These are phyloP conservation scores for Emys orbicularis DNA, from an alignment of 2,797 vertebrate genomes.

Conservation along the genomic window DNA sequence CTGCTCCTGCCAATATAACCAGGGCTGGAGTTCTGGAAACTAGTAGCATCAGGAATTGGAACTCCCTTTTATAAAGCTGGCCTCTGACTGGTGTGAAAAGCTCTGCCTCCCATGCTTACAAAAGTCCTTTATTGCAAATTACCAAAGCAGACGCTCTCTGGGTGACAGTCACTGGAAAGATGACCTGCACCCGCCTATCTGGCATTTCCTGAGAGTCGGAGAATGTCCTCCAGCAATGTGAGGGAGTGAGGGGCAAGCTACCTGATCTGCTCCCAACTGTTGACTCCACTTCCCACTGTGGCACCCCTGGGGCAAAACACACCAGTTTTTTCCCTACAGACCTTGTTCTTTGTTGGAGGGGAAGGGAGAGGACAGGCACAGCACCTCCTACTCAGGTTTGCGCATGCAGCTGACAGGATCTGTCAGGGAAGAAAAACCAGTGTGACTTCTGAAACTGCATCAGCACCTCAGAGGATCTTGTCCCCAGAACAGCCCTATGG, in stretches of 20 bases:
- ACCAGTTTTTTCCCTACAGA: background rate
- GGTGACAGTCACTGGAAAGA: background rate
- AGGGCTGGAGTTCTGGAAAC: background rate
- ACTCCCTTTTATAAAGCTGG: background rate
- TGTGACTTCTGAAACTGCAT: background rate
- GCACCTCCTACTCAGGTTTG: background rate
- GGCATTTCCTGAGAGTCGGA: background rate
- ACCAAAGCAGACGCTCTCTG: background rate
- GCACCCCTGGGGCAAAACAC: background rate
- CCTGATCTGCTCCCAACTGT: background rate
- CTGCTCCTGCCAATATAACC: background rate
- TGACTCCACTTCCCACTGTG: background rate
- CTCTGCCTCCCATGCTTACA: background rate
- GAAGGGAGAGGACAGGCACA: background rate
- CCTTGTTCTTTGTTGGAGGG: background rate
- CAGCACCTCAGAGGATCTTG: background rate
- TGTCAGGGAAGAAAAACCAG: background rate
- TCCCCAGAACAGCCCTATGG: background rate
- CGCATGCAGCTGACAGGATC: background rate
- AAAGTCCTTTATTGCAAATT: background rate
- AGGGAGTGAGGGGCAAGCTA: background rate
- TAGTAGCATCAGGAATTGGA: background rate
- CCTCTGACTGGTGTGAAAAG: background rate
- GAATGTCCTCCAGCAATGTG: background rate
- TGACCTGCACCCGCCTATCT: background rate